phyloP scores from a whole-genome alignment of 92 coral and sea anemone species.

The Palythoa grandis region DNA sequence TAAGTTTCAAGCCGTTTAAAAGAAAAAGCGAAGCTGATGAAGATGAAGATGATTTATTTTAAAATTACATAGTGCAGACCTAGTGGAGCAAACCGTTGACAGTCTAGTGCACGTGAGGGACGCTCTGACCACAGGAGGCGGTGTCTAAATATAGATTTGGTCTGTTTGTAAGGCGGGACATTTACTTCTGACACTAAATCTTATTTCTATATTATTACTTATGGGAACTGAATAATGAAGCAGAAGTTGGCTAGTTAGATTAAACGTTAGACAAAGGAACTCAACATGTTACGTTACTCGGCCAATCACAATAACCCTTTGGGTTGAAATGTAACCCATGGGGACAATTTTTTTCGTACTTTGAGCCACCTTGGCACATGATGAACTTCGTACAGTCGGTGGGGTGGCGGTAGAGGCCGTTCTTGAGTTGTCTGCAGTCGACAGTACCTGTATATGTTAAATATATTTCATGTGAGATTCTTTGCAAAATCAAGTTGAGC shows the following conservation, averaged over 20 bases:
- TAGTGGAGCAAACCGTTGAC: no score
- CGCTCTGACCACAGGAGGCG: no score
- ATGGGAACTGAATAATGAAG: not conserved
- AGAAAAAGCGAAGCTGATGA: no score
- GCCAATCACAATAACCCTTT: constrained; percentile 74
- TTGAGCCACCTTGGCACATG: constrained; percentile 52
- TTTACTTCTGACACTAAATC: no score
- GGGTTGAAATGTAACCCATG: constrained; percentile 64
- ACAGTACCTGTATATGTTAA: constrained; percentile 2
- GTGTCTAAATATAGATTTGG: no score
- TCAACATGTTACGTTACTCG: constrained; percentile 63
- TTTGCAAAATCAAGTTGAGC: not conserved
- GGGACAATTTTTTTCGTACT: constrained; percentile 54
- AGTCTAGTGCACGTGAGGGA: no score
- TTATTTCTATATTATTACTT: not conserved
- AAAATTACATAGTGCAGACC: no score
- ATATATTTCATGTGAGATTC: not conserved
- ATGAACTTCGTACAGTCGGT: constrained; percentile 73
- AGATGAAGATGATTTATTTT: no score
- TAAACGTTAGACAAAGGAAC: not conserved
- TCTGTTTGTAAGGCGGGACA: no score
- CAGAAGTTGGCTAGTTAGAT: not conserved
- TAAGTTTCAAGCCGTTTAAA: no score
- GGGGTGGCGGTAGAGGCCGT: constrained; percentile 64
- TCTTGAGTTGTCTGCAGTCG: constrained; percentile 29